phyloP scores from a whole-genome alignment of 2,113 vertebrate genomes.

The Melospiza melodia region DNA sequence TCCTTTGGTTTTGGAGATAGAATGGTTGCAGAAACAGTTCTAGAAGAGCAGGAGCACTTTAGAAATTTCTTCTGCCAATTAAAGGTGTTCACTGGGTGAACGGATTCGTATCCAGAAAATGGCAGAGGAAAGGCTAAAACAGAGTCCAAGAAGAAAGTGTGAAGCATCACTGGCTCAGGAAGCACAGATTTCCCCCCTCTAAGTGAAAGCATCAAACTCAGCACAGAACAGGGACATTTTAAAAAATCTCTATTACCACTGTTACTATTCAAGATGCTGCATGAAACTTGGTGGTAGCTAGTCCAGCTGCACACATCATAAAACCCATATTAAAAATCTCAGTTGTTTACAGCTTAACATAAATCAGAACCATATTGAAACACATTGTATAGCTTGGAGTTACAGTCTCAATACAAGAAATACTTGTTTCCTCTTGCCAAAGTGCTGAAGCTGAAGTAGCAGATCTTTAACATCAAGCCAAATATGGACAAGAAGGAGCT shows the following conservation, averaged over 20 bases:
- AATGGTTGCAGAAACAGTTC: background rate
- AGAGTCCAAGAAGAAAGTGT: background rate
- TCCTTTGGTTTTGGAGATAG: background rate
- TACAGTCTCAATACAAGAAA: background rate
- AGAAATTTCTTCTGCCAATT: background rate
- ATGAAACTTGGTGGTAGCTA: background rate
- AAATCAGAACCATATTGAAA: background rate
- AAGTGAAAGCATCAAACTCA: background rate
- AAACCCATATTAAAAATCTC: background rate
- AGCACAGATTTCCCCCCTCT: background rate
- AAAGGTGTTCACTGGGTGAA: background rate
- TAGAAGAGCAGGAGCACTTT: background rate
- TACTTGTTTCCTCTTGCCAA: background rate
- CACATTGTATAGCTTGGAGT: background rate
- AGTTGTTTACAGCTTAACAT: background rate
- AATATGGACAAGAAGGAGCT: background rate
- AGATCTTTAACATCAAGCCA: background rate
- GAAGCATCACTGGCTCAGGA: background rate
- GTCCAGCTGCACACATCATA: background rate
- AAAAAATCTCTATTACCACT: background rate
- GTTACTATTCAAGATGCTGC: background rate
- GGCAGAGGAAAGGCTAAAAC: background rate
- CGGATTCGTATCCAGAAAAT: background rate
- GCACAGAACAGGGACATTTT: rapidly evolving
- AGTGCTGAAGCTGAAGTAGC: background rate